Evolutionary conservation across 1,140 invertebrate genomes (phyloP).

Genomic region (Phenacoccus solenopsis): DNA sequence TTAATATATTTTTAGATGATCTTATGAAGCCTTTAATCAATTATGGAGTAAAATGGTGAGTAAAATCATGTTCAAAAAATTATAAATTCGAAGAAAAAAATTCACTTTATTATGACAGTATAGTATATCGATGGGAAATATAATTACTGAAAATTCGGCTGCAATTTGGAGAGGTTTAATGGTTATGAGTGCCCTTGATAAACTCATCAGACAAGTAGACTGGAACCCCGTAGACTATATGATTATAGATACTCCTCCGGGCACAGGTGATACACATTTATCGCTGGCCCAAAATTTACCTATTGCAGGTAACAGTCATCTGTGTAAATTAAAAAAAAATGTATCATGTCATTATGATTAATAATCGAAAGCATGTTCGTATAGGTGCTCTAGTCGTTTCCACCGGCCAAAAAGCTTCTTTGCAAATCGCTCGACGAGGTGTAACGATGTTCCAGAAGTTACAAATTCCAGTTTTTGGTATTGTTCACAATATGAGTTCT

Average conservation of each 20-base stretch:
- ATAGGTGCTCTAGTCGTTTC: conserved; percentile 65
- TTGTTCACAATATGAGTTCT: conserved; percentile 76
- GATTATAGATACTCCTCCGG: conserved; percentile 79
- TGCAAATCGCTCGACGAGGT: conserved; percentile 66
- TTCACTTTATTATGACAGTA: conserved; percentile 25
- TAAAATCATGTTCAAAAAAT: background rate
- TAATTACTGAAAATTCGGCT: conserved; percentile 61
- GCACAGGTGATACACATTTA: conserved; percentile 81
- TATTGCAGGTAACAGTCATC: conserved; percentile 51
- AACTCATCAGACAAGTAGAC: conserved; percentile 63
- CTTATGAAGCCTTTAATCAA: conserved; percentile 75
- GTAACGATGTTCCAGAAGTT: conserved; percentile 69
- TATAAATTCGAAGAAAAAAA: background rate
- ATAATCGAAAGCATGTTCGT: background rate
- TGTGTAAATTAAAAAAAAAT: background rate
- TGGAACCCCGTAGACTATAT: conserved; percentile 72
- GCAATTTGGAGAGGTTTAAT: conserved; percentile 83
- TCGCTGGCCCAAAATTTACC: conserved; percentile 77
- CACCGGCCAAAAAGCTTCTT: conserved; percentile 68
- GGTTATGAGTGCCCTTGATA: conserved; percentile 87
- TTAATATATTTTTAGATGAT: conserved; percentile 40
- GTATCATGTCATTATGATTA: background rate
- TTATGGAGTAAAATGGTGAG: conserved; percentile 82
- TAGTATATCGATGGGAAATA: conserved; percentile 84
- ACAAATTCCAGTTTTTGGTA: conserved; percentile 61